Evolutionary conservation across 2,888 invertebrate genomes (phyloP).

Genomic region (Oligia strigilis): DNA sequence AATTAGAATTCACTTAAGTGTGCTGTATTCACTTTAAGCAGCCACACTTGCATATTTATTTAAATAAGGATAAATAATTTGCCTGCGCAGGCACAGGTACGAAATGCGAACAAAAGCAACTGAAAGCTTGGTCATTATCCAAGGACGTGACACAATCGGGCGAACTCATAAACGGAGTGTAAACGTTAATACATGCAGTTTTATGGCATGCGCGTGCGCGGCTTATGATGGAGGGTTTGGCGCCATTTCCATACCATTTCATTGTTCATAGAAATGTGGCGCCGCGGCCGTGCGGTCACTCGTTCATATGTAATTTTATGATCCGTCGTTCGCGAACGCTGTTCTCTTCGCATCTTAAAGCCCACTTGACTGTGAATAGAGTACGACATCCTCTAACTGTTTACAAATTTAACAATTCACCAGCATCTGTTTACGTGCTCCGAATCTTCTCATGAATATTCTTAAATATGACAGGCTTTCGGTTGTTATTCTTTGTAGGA

Average conservation of each 20-base stretch:
- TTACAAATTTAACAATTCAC: constrained; percentile 84
- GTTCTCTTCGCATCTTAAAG: constrained; percentile 81
- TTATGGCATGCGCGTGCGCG: constrained; percentile 81
- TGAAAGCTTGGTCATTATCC: constrained; percentile 68
- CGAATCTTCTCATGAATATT: constrained; percentile 70
- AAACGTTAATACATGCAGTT: constrained; percentile 75
- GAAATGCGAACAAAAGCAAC: constrained; percentile 46
- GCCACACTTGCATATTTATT: constrained; percentile 41
- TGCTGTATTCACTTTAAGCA: constrained; percentile 33
- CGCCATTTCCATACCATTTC: constrained; percentile 87
- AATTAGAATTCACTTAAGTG: constrained; percentile 28
- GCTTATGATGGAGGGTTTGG: constrained; percentile 85
- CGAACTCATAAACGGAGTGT: constrained; percentile 73
- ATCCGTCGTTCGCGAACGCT: constrained; percentile 80
- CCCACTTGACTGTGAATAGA: constrained; percentile 79
- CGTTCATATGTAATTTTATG: constrained; percentile 86
- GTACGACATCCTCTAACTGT: constrained; percentile 74
- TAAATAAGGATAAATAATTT: constrained; percentile 29
- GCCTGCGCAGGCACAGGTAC: constrained; percentile 17
- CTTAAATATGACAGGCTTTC: constrained; percentile 68
- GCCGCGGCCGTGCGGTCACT: constrained; percentile 83
- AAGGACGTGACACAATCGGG: constrained; percentile 78
- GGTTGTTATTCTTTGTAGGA: constrained; percentile 70
- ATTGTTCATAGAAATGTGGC: constrained; percentile 89
- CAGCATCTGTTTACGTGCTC: constrained; percentile 77